Evolutionary conservation across 2,797 vertebrate genomes (phyloP).

Genomic region (Hoplostethus mediterraneus): DNA sequence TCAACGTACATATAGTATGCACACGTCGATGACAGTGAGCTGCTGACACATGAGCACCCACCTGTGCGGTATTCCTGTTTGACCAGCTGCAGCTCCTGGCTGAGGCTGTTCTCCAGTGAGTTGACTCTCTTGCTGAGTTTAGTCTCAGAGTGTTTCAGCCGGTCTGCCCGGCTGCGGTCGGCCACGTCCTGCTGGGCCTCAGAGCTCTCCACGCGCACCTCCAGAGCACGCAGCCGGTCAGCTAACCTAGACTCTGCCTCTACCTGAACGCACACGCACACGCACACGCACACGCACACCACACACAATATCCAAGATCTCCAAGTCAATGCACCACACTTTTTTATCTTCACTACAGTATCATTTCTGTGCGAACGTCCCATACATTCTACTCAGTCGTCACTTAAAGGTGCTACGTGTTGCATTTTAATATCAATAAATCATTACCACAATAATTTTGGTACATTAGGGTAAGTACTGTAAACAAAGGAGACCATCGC

Average conservation of each 20-base stretch:
- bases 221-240: conserved; percentile 73
- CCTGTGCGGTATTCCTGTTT: conserved; percentile 88
- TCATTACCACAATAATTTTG: neutral
- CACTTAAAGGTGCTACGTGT: neutral
- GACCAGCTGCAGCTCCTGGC: conserved; percentile 86
- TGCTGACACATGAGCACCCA: conserved; percentile 61
- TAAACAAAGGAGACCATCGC: too few species aligned
- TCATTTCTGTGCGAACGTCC: neutral
- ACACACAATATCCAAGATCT: neutral
- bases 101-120: conserved; percentile 82
- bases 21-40: conserved; percentile 53
- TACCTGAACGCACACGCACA: conserved; percentile 65
- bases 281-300: too few species aligned
- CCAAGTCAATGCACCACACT: neutral
- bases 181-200: conserved; percentile 67
- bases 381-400: neutral
- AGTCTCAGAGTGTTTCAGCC: conserved; percentile 74
- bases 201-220: conserved; percentile 73
- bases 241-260: conserved; percentile 75
- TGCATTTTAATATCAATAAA: neutral
- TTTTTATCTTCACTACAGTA: neutral
- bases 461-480: neutral
- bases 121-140: conserved; percentile 78
- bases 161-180: conserved; percentile 53
- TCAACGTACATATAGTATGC: neutral